These are phyloP conservation scores for Leptura quadrifasciata DNA, from an alignment of 2,888 invertebrate genomes.

Conservation along the genomic window DNA sequence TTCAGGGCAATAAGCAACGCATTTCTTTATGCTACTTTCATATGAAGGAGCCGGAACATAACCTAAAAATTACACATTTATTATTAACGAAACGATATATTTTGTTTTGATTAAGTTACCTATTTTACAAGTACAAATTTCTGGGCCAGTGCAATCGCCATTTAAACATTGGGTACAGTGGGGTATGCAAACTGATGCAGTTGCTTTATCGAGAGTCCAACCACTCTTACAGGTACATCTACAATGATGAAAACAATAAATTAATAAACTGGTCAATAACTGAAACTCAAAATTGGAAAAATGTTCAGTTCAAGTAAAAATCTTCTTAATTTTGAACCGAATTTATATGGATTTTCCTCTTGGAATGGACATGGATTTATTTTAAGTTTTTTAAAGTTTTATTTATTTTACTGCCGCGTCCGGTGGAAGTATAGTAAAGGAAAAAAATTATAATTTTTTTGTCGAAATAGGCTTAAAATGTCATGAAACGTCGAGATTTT, in stretches of 20 bases:
- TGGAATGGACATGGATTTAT: no score
- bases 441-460: no score
- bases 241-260: constrained; percentile 8
- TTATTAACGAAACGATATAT: neutral
- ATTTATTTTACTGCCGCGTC: no score
- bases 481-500: no score
- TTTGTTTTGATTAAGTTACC: constrained; percentile 62
- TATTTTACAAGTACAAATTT: constrained; percentile 71
- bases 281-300: no score
- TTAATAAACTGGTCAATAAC: no score
- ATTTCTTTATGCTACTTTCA: constrained; percentile 70
- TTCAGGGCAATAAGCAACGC: constrained; percentile 78
- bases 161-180: constrained; percentile 76
- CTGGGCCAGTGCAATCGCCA: constrained; percentile 72
- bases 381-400: no score
- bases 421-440: no score
- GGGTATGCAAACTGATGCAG: constrained; percentile 69
- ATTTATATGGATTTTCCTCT: no score
- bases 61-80: constrained; percentile 60
- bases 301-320: no score
- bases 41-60: constrained; percentile 70
- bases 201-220: constrained; percentile 59
- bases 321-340: no score
- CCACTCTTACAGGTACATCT: constrained; percentile 75
- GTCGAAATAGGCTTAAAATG: no score